Evolutionary conservation across 2,113 vertebrate genomes (phyloP).

Genomic region (Microcebus lehilahytsara): DNA sequence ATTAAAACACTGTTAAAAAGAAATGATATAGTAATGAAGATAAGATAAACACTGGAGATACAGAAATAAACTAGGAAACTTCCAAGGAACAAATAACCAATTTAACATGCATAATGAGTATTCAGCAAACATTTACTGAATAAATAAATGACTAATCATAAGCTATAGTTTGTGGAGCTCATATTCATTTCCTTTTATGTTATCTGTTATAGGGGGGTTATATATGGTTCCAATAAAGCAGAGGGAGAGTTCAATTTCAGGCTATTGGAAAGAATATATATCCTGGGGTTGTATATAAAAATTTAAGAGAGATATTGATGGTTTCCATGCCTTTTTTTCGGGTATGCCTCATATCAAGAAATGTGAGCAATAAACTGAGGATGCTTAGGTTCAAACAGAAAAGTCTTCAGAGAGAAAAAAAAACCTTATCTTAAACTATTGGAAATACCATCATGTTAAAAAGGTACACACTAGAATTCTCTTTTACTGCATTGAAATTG

Average conservation of each 20-base stretch:
- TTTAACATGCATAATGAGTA: conserved; percentile 8
- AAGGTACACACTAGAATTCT: neutral
- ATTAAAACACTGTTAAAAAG: neutral
- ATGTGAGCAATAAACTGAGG: neutral
- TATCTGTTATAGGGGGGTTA: neutral
- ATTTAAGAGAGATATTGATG: conserved; percentile 31
- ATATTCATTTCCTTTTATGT: neutral
- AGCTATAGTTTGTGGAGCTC: neutral
- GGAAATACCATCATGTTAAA: neutral
- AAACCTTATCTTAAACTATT: neutral
- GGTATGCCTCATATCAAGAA: neutral
- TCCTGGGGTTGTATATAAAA: neutral
- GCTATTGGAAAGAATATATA: neutral
- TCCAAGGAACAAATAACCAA: conserved; percentile 16
- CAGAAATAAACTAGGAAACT: conserved; percentile 9
- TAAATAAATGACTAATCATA: conserved; percentile 32
- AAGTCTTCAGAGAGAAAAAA: neutral
- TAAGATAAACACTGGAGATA: neutral
- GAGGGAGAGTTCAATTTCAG: conserved; percentile 8
- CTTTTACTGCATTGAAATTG: neutral
- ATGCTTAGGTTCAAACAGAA: neutral
- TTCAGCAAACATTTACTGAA: conserved; percentile 19
- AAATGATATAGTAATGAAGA: neutral
- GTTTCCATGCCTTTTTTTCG: neutral
- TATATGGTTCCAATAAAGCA: neutral